Base-by-base conservation (phyloP, 2,888 invertebrate genomes). In the Rhopalosiphum nymphaeae region DNA sequence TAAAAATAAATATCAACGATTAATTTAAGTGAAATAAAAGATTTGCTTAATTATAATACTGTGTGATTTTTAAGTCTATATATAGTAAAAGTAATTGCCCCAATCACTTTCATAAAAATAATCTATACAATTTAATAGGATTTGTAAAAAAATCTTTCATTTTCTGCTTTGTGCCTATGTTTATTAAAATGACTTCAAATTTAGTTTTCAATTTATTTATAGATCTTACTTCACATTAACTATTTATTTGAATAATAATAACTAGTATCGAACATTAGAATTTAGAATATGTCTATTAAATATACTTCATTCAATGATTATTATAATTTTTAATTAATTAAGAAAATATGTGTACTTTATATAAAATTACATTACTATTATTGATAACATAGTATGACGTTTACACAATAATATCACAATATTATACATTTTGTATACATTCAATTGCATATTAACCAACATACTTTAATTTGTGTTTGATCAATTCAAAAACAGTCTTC, bases 401-500 rank as follows among this genome's bases (percentile, higher is more conserved):
- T n/a, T n/a, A n/a, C n/a, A n/a, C n/a, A n/a, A n/a, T n/a, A 26
- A 46, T n/a, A 56, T 56, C 29, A 44, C 29, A 29, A 42, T 21
- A 42, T 29, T 84, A 44, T 10, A 42, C 5, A 91, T 36, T 49
- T 36, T 3, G 29, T 91, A 56, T 26, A 42, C 10, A 85, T 21
- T 91, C 11, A 25, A 44, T 21, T 57, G 1, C 1, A 49, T 7
- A 49, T 56, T 78, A 78, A 21, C 21, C 16, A 36, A 94, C 94
- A 29, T 94, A 94, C 94, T 94, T 94, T 26, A 94, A 67, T 86
- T 86, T 90, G 25, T 87, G 42, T 87, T 67, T 49, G 16, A 7
- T 86, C 53, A 94, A 44, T 94, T 85, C 53, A 42, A 90, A 21
- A 29, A 94, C 61, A 61, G 94, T 91, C 49, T 91, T 94, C 61